A percentile compares a stretch with the other conserved stretches of the same genome.
These are phyloP conservation scores for Orius insidiosus DNA, from an alignment of 1,140 invertebrate genomes.

Conservation along the genomic window DNA sequence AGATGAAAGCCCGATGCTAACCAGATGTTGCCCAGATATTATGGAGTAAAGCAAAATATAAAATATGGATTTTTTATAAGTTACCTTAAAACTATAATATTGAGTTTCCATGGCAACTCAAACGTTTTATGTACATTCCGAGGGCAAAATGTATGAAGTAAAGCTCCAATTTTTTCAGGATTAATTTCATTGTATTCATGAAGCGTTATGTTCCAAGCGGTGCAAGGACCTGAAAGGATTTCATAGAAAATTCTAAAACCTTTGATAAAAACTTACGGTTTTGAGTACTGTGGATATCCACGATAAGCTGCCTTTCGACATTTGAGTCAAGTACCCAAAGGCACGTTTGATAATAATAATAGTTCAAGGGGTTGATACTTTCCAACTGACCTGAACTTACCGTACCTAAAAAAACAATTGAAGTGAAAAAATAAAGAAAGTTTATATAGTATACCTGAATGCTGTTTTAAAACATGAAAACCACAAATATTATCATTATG, in stretches of 20 bases:
- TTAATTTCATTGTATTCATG: slow-evolving; percentile 41
- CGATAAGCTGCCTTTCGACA: slow-evolving; percentile 43
- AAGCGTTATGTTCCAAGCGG: slow-evolving; percentile 52
- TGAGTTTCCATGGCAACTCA: slow-evolving; percentile 42
- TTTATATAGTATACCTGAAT: slow-evolving; percentile 48
- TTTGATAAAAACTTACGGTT: slow-evolving; percentile 31
- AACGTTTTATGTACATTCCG: slow-evolving; percentile 43
- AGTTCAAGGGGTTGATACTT: slow-evolving; percentile 24
- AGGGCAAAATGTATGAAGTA: slow-evolving; percentile 49
- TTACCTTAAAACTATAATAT: slow-evolving; percentile 50
- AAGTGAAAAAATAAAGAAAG: neutral
- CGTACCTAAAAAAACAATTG: slow-evolving; percentile 27
- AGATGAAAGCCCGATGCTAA: too few relatives aligned
- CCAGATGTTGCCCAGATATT: too few relatives aligned
- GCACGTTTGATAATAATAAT: slow-evolving; percentile 53
- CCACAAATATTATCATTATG: slow-evolving; percentile 47
- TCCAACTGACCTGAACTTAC: slow-evolving; percentile 34
- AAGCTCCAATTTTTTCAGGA: slow-evolving; percentile 33
- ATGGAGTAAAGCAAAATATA: too few relatives aligned
- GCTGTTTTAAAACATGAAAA: slow-evolving; percentile 39
- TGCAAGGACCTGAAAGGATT: slow-evolving; percentile 36
- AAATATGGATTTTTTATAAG: too few relatives aligned
- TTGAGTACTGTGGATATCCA: slow-evolving; percentile 48
- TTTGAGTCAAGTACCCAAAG: slow-evolving; percentile 51
- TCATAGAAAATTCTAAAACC: neutral